phyloP scores from a whole-genome alignment of 1,140 invertebrate species.

The Drosophila auraria region DNA sequence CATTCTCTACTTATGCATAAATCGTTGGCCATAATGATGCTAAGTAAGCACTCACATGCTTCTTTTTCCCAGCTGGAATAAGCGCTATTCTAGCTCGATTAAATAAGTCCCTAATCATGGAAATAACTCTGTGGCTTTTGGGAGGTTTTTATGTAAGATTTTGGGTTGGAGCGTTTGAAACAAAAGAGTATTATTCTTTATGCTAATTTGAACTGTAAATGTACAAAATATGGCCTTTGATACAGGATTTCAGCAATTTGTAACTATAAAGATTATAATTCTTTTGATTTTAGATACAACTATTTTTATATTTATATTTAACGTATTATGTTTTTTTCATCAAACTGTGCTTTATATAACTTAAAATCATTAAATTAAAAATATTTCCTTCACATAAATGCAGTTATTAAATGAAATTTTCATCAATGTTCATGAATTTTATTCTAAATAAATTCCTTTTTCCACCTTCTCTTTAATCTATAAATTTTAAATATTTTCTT shows the following conservation, averaged over 20 bases:
- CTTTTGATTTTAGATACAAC: too few relatives aligned
- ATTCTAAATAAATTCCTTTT: neutral
- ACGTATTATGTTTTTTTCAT: too few relatives aligned
- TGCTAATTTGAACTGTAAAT: too few relatives aligned
- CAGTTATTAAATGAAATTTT: too few relatives aligned
- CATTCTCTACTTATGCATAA: conserved; percentile 65
- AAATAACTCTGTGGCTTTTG: conserved; percentile 16
- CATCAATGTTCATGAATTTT: neutral
- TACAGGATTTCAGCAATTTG: too few relatives aligned
- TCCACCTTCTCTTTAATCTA: neutral
- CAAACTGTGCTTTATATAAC: too few relatives aligned
- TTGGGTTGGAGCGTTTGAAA: neutral
- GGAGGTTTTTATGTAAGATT: neutral
- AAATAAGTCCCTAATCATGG: conserved; percentile 8
- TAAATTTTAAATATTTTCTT: neutral
- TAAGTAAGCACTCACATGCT: conserved; percentile 35
- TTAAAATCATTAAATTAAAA: too few relatives aligned
- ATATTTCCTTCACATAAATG: neutral
- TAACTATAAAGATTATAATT: too few relatives aligned
- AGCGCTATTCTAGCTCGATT: conserved; percentile 30
- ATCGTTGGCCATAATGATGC: conserved; percentile 57
- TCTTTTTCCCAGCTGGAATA: conserved; percentile 23
- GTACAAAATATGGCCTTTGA: too few relatives aligned
- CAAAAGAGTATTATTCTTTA: too few relatives aligned
- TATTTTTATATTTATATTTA: too few relatives aligned